Percentiles rank a stretch among this genome's conserved stretches.
These are phyloP conservation scores for Propithecus coquereli DNA, from an alignment of 2,113 vertebrate genomes.

Conservation along the genomic window DNA sequence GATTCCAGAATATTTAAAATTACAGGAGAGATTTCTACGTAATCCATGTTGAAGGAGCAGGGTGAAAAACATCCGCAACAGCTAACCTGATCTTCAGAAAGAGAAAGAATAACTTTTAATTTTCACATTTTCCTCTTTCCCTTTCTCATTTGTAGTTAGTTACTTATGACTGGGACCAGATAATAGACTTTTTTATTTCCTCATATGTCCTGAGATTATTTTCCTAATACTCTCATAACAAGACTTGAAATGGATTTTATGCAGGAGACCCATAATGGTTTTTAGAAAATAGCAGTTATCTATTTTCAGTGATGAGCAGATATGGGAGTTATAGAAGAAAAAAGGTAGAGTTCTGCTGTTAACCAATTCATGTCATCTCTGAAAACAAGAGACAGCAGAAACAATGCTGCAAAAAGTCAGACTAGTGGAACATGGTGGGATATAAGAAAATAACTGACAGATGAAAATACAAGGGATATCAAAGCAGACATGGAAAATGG, in stretches of 20 bases:
- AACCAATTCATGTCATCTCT: neutral
- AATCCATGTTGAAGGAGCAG: neutral
- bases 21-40: neutral
- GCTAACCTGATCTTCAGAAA: neutral
- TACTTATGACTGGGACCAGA: neutral
- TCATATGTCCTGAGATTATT: neutral
- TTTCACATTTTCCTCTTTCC: neutral
- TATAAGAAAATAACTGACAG: neutral
- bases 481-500: neutral
- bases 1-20: constrained; percentile 18
- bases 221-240: neutral
- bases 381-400: neutral
- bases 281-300: neutral
- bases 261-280: neutral
- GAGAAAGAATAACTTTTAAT: neutral
- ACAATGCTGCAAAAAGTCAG: neutral
- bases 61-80: neutral
- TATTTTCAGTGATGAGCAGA: neutral
- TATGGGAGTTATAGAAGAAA: neutral
- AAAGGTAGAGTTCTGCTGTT: neutral
- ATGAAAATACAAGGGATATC: neutral
- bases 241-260: neutral
- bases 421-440: neutral
- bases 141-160: neutral
- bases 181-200: neutral